phyloP scores from a whole-genome alignment of 2,888 invertebrate genomes.

The Mechanitis mazaeus region DNA sequence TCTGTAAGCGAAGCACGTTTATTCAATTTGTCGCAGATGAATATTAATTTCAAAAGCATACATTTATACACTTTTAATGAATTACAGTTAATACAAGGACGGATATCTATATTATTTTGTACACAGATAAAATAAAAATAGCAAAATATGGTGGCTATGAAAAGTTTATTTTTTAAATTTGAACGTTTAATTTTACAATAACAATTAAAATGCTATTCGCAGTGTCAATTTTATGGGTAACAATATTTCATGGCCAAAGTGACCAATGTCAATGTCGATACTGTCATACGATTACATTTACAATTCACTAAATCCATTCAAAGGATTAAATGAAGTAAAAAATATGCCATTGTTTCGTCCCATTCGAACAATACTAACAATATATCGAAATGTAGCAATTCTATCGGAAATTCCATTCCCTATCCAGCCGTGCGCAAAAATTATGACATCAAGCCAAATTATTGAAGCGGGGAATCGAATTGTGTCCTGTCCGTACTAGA shows the following conservation, averaged over 20 bases:
- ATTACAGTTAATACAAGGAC: conserved; percentile 10
- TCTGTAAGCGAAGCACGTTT: conserved; percentile 44
- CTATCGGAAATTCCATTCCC: conserved; percentile 69
- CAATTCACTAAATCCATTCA: conserved; percentile 35
- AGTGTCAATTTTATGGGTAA: not conserved
- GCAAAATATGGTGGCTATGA: not conserved
- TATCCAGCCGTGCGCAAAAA: conserved; percentile 62
- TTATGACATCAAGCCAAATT: conserved; percentile 67
- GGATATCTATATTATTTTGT: conserved; percentile 8
- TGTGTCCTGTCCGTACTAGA: conserved; percentile 27
- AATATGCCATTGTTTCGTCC: conserved; percentile 50
- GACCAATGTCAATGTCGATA: conserved; percentile 14
- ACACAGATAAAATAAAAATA: not conserved
- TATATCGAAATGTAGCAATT: conserved; percentile 51
- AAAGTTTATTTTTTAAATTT: not conserved
- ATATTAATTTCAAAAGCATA: conserved; percentile 36
- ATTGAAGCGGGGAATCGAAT: conserved; percentile 43
- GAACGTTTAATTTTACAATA: too few species aligned
- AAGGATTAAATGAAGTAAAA: conserved; percentile 52
- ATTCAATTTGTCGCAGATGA: conserved; percentile 44
- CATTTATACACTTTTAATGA: conserved; percentile 10
- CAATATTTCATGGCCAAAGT: not conserved
- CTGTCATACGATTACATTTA: conserved; percentile 16
- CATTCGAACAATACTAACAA: conserved; percentile 44
- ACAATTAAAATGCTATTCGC: too few species aligned